Percentiles rank a stretch among this genome's conserved stretches.
Conservation (phyloP, 92 coral and sea anemone species). For the Diadumene lineata region DNA sequence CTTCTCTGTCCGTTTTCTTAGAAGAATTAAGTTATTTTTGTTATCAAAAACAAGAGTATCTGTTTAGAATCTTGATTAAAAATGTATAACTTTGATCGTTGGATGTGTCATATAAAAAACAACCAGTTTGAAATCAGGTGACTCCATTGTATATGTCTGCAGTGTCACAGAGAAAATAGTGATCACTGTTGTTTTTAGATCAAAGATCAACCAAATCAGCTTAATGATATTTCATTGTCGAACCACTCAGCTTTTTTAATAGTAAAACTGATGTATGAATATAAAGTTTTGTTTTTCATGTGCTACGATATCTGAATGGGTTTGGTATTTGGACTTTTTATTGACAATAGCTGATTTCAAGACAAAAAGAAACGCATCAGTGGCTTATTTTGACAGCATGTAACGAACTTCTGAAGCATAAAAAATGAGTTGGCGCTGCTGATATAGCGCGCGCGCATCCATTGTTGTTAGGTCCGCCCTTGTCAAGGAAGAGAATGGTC, state of each 20-base stretch:
- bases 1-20: not conserved
- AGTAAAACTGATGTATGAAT: too few relatives aligned
- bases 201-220: not conserved
- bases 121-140: not conserved
- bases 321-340: not conserved
- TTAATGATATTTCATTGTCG: too few relatives aligned
- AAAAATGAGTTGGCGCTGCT: slow-evolving; percentile 5
- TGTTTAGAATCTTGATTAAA: not conserved
- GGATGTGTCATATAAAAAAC: not conserved
- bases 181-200: not conserved
- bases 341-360: not conserved
- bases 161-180: not conserved
- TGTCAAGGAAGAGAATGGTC: too few relatives aligned
- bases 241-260: too few relatives aligned
- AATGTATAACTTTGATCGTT: not conserved
- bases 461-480: not conserved
- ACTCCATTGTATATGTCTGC: not conserved
- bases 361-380: not conserved
- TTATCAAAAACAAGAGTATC: not conserved
- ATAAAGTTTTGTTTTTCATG: too few relatives aligned
- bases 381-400: not conserved
- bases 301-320: too few relatives aligned
- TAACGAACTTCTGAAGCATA: slow-evolving; percentile 15
- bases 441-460: not conserved
- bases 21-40: not conserved